Evolutionary conservation across 2,888 invertebrate genomes (phyloP).

Genomic region (Crocallis elinguaria): DNA sequence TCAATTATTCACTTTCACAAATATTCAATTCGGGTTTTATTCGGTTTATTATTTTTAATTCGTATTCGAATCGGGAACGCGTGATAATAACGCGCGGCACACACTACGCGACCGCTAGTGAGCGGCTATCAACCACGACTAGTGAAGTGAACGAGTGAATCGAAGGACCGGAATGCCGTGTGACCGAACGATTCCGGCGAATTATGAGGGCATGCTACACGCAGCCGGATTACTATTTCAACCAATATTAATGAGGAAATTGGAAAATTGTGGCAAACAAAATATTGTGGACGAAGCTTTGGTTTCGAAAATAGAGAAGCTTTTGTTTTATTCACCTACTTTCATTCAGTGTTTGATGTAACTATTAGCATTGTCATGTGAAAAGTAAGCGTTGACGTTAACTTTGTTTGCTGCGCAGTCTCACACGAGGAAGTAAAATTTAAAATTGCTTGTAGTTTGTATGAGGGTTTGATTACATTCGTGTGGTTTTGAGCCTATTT

Average conservation of each 20-base stretch:
- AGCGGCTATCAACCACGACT: conserved; percentile 76
- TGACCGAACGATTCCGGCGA: conserved; percentile 41
- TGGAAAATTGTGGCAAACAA: conserved; percentile 23
- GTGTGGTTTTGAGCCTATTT: conserved; percentile 44
- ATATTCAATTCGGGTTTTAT: conserved; percentile 44
- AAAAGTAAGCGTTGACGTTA: conserved; percentile 55
- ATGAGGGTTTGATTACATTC: conserved; percentile 27
- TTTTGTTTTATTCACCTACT: conserved; percentile 63
- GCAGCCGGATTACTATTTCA: conserved; percentile 26
- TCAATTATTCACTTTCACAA: conserved; percentile 34
- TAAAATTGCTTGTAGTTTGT: background rate
- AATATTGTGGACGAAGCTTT: background rate
- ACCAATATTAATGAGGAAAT: conserved; percentile 33
- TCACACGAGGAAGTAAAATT: background rate
- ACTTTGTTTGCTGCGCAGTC: background rate
- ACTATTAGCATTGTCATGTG: conserved; percentile 64
- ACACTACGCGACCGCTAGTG: conserved; percentile 48
- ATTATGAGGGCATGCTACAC: conserved; percentile 41
- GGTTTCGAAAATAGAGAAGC: conserved; percentile 37
- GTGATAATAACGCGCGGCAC: conserved; percentile 48
- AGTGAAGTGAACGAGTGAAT: conserved; percentile 58
- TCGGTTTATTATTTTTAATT: conserved; percentile 38
- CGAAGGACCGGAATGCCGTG: conserved; percentile 54
- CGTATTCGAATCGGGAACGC: conserved; percentile 58
- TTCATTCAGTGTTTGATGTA: conserved; percentile 64